phyloP scores from a whole-genome alignment of 1,140 invertebrate genomes.

The Drosophila micromelanica region DNA sequence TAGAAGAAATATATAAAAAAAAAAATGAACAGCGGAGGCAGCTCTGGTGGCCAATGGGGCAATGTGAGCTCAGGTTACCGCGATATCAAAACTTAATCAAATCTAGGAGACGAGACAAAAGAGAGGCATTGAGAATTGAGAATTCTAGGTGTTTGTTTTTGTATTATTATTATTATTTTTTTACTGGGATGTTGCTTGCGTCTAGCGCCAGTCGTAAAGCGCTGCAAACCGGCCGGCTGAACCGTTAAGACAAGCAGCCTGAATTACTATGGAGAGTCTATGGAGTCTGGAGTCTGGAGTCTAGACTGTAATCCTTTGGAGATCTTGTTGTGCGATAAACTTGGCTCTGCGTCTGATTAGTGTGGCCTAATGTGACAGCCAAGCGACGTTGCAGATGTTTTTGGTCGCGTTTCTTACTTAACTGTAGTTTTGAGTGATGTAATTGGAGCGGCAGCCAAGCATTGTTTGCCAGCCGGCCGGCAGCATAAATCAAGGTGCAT shows the following conservation, averaged over 20 bases:
- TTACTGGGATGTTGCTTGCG: conserved; percentile 1
- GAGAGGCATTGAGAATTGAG: conserved; percentile 34
- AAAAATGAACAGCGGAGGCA: conserved; percentile 9
- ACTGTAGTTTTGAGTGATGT: conserved; percentile 78
- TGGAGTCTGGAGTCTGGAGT: conserved; percentile 45
- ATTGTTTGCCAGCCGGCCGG: conserved; percentile 16
- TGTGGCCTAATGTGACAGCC: conserved; percentile 73
- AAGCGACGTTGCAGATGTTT: conserved; percentile 61
- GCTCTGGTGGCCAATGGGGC: conserved; percentile 55
- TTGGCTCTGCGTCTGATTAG: conserved; percentile 74
- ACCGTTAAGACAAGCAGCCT: conserved; percentile 58
- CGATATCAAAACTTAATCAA: conserved; percentile 74
- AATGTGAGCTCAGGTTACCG: conserved; percentile 58
- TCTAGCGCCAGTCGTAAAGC: conserved; percentile 69
- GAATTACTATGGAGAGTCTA: conserved; percentile 2
- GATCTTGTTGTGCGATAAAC: conserved; percentile 78
- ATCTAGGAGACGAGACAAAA: conserved; percentile 41
- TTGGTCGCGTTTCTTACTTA: conserved; percentile 35
- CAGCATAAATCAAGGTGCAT: conserved; percentile 62
- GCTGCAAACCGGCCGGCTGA: conserved; percentile 44
- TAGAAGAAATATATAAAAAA: conserved; percentile 45
- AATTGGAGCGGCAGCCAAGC: conserved; percentile 64
- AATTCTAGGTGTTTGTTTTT: conserved; percentile 7
- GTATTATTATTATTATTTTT: neutral
- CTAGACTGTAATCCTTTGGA: conserved; percentile 76